These are phyloP conservation scores for Chalcis sispes DNA, from an alignment of 2,888 invertebrate genomes.

Conservation along the genomic window DNA sequence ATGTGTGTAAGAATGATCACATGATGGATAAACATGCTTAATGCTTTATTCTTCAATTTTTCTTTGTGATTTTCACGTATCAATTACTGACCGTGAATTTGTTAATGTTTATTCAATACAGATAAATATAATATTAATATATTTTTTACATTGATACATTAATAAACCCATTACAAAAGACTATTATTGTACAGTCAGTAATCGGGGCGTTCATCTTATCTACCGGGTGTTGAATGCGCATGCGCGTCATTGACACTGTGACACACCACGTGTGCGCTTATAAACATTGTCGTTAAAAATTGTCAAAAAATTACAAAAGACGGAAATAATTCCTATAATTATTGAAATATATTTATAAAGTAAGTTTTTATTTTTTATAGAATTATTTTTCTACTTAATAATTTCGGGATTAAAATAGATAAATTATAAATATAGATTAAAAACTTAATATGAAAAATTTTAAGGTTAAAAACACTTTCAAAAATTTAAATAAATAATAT, in stretches of 20 bases:
- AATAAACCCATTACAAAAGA: constrained; percentile 1
- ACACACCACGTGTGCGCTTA: constrained; percentile 23
- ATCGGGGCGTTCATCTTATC: constrained; percentile 24
- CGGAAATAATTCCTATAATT: constrained; percentile 3
- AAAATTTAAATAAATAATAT: no score
- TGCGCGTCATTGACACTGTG: constrained; percentile 8
- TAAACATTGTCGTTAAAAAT: constrained; percentile 10
- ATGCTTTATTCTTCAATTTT: neutral
- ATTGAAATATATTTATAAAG: constrained; percentile 5
- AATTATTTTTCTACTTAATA: neutral
- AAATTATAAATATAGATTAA: constrained; percentile 1
- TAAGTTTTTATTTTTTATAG: constrained; percentile 19
- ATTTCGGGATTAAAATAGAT: no score
- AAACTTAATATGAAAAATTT: neutral
- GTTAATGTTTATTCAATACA: constrained; percentile 26
- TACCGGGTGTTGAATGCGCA: neutral
- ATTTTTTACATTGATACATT: constrained; percentile 11
- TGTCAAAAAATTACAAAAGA: neutral
- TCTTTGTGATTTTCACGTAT: constrained; percentile 17
- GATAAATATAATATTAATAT: constrained; percentile 4
- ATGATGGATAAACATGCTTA: constrained; percentile 35
- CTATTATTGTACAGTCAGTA: constrained; percentile 20
- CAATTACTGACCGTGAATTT: constrained; percentile 15
- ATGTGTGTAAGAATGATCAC: constrained; percentile 3
- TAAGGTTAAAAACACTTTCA: constrained; percentile 17